phyloP scores from a whole-genome alignment of 2,113 vertebrate genomes.

The Microcebus jonahi region DNA sequence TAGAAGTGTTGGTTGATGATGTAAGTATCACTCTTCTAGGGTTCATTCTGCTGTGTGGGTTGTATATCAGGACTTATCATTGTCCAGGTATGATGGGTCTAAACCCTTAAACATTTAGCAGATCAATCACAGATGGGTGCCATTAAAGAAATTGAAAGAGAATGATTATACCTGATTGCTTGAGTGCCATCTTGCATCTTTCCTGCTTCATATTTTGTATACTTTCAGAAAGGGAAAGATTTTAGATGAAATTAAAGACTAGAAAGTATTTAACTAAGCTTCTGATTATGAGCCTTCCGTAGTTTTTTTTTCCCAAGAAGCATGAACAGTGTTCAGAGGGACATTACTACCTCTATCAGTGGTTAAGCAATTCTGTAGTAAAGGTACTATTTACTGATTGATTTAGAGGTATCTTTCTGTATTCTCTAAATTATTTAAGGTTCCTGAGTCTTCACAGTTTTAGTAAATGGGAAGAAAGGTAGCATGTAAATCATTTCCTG shows the following conservation, averaged over 20 bases:
- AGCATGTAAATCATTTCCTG: not conserved
- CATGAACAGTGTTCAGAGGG: not conserved
- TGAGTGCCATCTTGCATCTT: not conserved
- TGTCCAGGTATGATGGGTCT: not conserved
- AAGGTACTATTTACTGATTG: not conserved
- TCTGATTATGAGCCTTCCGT: not conserved
- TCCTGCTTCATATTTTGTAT: not conserved
- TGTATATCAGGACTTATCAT: not conserved
- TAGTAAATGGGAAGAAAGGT: constrained; percentile 29
- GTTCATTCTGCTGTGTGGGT: not conserved
- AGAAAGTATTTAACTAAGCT: not conserved
- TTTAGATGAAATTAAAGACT: constrained; percentile 23
- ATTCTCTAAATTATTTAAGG: constrained; percentile 20
- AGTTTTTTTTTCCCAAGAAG: constrained; percentile 16
- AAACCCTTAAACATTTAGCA: constrained; percentile 2
- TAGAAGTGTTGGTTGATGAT: constrained; percentile 97
- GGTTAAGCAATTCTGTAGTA: not conserved
- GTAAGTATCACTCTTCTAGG: constrained; percentile 86
- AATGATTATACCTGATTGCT: not conserved
- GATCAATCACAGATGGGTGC: not conserved
- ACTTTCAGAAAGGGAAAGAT: not conserved
- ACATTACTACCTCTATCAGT: not conserved
- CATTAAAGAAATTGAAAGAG: constrained; percentile 6
- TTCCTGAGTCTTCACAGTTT: constrained; percentile 5
- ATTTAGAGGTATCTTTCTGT: not conserved